Evolutionary conservation across 2,888 invertebrate genomes (phyloP).

Genomic region (Camponotus fellah): DNA sequence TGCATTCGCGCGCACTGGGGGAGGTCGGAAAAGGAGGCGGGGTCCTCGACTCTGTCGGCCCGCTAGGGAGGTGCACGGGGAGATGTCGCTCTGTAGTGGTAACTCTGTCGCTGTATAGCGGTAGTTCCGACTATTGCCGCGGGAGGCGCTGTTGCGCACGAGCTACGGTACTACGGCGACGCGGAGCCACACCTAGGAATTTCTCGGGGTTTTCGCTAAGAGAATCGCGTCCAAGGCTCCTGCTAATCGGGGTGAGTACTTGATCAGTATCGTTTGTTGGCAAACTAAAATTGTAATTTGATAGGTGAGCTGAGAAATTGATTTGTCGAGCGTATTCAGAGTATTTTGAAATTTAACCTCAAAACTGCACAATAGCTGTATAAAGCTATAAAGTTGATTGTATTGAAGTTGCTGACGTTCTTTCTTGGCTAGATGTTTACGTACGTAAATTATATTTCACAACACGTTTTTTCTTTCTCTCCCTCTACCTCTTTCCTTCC

Average conservation of each 20-base stretch:
- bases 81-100: slow-evolving; percentile 44
- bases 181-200: slow-evolving; percentile 76
- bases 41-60: slow-evolving; percentile 75
- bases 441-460: not conserved
- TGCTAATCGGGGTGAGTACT: slow-evolving; percentile 54
- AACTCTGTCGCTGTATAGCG: slow-evolving; percentile 46
- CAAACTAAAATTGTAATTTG: not conserved
- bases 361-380: slow-evolving; percentile 53
- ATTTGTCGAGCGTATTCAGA: not conserved
- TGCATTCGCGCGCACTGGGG: slow-evolving; percentile 66
- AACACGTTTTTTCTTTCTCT: not conserved
- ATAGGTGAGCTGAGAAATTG: not conserved
- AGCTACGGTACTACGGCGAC: slow-evolving; percentile 81
- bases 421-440: not conserved
- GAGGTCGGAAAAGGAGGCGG: slow-evolving; percentile 79
- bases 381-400: not conserved
- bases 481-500: not conserved
- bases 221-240: not conserved
- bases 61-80: slow-evolving; percentile 65
- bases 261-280: not conserved
- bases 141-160: slow-evolving; percentile 66
- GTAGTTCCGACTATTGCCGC: slow-evolving; percentile 60
- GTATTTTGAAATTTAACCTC: slow-evolving; percentile 70
- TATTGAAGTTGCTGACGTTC: not conserved
- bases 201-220: slow-evolving; percentile 63